Conservation (phyloP, 2,888 invertebrate species). For the Blera fallax region DNA sequence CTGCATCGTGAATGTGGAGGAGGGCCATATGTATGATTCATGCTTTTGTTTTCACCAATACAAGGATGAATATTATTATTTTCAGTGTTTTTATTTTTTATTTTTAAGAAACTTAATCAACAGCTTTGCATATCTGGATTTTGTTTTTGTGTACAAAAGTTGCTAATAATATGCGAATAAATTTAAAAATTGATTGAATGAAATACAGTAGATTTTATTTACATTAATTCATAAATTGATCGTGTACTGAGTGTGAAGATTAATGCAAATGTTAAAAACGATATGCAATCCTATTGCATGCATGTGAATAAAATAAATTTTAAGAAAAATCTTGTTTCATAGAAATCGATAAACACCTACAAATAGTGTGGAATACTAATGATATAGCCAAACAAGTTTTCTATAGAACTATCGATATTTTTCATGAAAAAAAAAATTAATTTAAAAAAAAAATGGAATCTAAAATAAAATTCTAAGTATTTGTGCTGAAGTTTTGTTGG, state of each 20-base stretch:
- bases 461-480: background rate
- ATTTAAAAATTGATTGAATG: background rate
- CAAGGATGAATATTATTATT: background rate
- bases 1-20: background rate
- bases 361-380: background rate
- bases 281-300: background rate
- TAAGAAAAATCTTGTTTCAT: background rate
- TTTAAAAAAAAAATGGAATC: background rate
- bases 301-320: background rate
- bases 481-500: background rate
- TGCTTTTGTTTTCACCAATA: constrained; percentile 10
- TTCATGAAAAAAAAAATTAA: background rate
- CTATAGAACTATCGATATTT: background rate
- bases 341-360: background rate
- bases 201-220: background rate
- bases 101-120: background rate
- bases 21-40: background rate
- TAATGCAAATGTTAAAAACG: background rate
- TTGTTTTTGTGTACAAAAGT: background rate
- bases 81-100: too few species aligned
- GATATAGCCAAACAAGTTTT: background rate
- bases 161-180: background rate
- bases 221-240: background rate
- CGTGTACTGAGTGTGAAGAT: background rate
- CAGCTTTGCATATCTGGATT: background rate